These are phyloP conservation scores for Oreortyx pictus DNA, from an alignment of 2,797 vertebrate species.

Conservation along the genomic window DNA sequence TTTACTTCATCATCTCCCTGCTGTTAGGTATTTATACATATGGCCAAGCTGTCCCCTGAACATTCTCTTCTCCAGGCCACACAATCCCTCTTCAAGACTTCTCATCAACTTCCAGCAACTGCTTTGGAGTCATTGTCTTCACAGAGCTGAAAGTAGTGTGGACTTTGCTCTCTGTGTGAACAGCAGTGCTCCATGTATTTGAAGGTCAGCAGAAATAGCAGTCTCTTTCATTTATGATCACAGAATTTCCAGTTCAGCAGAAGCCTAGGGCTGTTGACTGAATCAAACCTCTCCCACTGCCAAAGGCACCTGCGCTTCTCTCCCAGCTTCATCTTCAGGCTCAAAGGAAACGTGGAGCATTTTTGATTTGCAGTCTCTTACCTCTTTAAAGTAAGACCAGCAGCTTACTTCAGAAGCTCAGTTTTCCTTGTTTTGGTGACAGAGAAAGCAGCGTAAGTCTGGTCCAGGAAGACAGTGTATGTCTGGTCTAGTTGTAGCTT, in stretches of 20 bases:
- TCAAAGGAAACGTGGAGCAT: background rate
- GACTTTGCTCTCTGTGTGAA: background rate
- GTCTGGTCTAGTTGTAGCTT: background rate
- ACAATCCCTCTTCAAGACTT: background rate
- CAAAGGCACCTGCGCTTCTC: background rate
- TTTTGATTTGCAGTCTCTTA: background rate
- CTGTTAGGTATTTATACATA: background rate
- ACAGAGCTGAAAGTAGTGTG: accelerated
- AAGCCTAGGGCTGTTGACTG: background rate
- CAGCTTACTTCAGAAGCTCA: background rate
- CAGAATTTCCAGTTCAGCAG: background rate
- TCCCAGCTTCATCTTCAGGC: background rate
- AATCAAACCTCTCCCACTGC: background rate
- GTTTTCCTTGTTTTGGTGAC: background rate
- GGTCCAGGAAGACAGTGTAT: background rate
- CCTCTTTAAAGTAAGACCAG: background rate
- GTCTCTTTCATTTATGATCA: background rate
- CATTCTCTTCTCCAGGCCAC: background rate
- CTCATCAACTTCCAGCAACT: background rate
- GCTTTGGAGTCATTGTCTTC: background rate
- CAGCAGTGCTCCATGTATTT: background rate
- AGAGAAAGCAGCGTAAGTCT: background rate
- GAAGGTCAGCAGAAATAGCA: background rate
- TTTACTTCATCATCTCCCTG: background rate
- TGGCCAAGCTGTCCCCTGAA: background rate